A percentile compares a stretch with the other conserved stretches of the same genome.
phyloP scores from a whole-genome alignment of 1,140 invertebrate genomes.

The Achatina immaculata region DNA sequence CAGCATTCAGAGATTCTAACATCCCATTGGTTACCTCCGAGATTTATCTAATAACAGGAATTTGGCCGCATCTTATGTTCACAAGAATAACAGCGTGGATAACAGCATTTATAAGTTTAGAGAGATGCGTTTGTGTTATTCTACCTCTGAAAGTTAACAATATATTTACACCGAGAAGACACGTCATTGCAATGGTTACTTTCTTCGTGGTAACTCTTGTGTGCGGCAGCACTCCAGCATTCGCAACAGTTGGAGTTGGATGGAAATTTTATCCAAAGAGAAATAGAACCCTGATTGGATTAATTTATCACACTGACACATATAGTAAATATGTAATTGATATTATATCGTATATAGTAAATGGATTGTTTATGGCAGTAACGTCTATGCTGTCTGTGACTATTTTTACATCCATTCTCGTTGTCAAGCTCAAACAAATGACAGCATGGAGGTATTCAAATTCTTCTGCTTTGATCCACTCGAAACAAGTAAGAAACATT shows the following conservation, averaged over 20 bases:
- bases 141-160: not conserved
- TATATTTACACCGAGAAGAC: not conserved
- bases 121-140: slow-evolving; percentile 13
- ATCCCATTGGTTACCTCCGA: not conserved
- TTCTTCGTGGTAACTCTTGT: not conserved
- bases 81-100: slow-evolving; percentile 2
- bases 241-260: not conserved
- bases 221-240: not conserved
- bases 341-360: not conserved
- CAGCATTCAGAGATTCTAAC: not conserved
- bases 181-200: not conserved
- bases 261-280: not conserved
- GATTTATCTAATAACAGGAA: not conserved
- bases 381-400: not conserved
- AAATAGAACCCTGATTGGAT: not conserved
- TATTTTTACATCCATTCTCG: not conserved
- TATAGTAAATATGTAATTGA: not conserved
- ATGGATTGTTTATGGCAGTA: not conserved
- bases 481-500: not conserved
- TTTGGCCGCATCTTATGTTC: not conserved
- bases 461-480: not conserved
- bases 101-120: not conserved
- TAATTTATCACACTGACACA: not conserved
- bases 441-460: not conserved
- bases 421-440: not conserved